These are phyloP conservation scores for Prietella phreatophila DNA, from an alignment of 2,113 vertebrate genomes.

Conservation along the genomic window DNA sequence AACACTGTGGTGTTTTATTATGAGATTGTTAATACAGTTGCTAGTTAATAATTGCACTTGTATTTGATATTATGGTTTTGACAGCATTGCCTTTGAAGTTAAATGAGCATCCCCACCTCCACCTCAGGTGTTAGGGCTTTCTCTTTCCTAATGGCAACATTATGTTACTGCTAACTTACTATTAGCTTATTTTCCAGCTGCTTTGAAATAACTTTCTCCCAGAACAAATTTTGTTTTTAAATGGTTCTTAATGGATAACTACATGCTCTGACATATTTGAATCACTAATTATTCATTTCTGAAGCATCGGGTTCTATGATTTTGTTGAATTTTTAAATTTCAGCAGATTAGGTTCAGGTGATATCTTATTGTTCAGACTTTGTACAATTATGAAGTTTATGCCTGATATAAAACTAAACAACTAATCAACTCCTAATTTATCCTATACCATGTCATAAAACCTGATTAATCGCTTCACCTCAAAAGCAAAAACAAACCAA, in stretches of 20 bases:
- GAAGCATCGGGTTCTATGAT: not conserved
- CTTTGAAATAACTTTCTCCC: not conserved
- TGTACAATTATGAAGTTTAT: not conserved
- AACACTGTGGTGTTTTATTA: slow-evolving; percentile 9
- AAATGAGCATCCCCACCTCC: not conserved
- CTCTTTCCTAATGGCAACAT: not conserved
- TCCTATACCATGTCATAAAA: not conserved
- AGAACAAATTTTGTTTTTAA: not conserved
- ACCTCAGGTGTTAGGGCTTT: not conserved
- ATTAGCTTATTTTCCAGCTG: not conserved
- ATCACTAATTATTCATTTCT: not conserved
- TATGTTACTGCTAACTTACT: not conserved
- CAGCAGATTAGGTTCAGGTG: not conserved
- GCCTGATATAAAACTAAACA: not conserved
- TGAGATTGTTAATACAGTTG: not conserved
- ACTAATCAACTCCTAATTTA: not conserved
- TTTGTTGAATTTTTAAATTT: not conserved
- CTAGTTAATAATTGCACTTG: not conserved
- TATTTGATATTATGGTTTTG: not conserved
- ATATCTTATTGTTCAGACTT: not conserved
- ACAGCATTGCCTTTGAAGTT: not conserved
- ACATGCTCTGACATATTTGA: not conserved
- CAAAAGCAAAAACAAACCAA: slow-evolving; percentile 9
- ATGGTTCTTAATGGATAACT: not conserved
- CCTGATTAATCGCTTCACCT: not conserved